These are phyloP conservation scores for Stegophylla sp. DNA, from an alignment of 2,888 invertebrate genomes.

Conservation along the genomic window DNA sequence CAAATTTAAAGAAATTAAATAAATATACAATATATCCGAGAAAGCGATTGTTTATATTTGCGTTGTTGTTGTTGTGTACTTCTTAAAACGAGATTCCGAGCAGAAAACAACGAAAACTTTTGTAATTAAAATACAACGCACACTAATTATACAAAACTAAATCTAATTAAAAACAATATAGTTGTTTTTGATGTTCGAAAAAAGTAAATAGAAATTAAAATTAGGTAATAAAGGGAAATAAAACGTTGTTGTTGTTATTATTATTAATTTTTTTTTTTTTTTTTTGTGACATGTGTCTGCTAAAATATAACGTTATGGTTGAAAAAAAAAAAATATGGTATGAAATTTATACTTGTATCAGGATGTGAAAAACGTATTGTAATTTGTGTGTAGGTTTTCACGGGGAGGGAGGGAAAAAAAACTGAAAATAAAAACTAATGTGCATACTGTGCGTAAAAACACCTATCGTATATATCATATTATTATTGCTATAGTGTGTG, in stretches of 20 bases:
- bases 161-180: neutral
- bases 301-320: conserved; percentile 14
- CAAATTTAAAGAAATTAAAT: too few species aligned
- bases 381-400: conserved; percentile 19
- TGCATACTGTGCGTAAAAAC: too few species aligned
- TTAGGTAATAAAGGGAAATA: neutral
- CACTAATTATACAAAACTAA: neutral
- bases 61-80: neutral
- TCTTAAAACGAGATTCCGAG: neutral
- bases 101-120: neutral
- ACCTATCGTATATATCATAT: neutral
- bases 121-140: neutral
- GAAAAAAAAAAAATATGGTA: neutral
- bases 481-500: neutral
- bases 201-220: neutral
- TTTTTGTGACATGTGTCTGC: conserved; percentile 4
- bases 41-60: neutral
- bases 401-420: neutral
- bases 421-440: neutral
- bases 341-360: conserved; percentile 2
- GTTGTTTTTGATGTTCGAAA: neutral
- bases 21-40: too few species aligned
- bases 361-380: conserved; percentile 32
- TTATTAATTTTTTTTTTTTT: too few species aligned
- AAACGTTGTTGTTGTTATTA: neutral